Conservation (phyloP, 1,140 invertebrate species). For the Bombus huntii region DNA sequence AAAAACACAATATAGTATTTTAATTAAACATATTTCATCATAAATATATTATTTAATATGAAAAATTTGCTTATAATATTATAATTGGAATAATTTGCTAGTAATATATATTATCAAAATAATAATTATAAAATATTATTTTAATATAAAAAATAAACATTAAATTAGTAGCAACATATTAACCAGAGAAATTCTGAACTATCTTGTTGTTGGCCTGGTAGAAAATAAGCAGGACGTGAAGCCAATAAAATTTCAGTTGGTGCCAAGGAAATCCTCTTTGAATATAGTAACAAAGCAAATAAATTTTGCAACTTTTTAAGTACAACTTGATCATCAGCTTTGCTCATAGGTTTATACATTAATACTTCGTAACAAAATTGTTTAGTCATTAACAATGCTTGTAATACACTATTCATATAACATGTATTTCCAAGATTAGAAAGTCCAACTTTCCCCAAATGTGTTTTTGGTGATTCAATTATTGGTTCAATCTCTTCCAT, state of each 20-base stretch:
- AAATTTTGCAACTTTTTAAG: slow-evolving; percentile 88
- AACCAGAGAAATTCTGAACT: slow-evolving; percentile 93
- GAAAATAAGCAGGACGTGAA: slow-evolving; percentile 89
- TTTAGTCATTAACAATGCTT: slow-evolving; percentile 91
- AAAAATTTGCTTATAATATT: too few relatives aligned
- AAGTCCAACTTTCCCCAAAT: slow-evolving; percentile 87
- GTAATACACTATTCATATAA: slow-evolving; percentile 93
- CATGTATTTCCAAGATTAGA: slow-evolving; percentile 94
- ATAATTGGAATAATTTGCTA: too few relatives aligned
- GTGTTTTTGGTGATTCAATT: slow-evolving; percentile 55
- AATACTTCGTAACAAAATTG: slow-evolving; percentile 85
- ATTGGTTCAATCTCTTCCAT: slow-evolving; percentile 59
- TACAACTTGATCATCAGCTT: slow-evolving; percentile 81
- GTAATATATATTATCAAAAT: background rate
- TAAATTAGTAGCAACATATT: slow-evolving; percentile 63
- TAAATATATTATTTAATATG: background rate
- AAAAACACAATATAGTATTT: slow-evolving; percentile 8
- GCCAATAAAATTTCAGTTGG: slow-evolving; percentile 87
- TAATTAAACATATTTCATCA: background rate
- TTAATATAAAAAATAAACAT: slow-evolving; percentile 31
- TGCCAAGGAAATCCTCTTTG: slow-evolving; percentile 85
- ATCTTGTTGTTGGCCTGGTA: slow-evolving; percentile 90
- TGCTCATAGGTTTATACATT: slow-evolving; percentile 67
- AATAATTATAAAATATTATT: slow-evolving; percentile 13
- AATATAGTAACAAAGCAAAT: slow-evolving; percentile 89